A percentile compares a stretch with the other conserved stretches of the same genome.
These are phyloP conservation scores for Rambutsinella grinnellia DNA, from an alignment of 2,888 invertebrate genomes.

Conservation along the genomic window DNA sequence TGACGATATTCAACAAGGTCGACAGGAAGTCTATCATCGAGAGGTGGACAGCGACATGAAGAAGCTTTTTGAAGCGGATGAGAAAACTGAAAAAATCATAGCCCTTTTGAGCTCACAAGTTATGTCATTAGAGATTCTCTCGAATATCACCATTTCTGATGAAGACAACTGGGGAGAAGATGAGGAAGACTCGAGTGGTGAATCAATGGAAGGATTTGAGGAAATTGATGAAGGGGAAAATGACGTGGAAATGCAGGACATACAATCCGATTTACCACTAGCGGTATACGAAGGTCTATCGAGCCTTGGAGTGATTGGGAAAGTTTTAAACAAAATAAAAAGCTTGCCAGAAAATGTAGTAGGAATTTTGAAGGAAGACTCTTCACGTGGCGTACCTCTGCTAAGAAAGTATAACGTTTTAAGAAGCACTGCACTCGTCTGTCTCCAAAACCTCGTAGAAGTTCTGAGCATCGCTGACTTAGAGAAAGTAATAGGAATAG, in stretches of 20 bases:
- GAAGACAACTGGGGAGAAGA: constrained; percentile 72
- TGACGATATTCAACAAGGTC: constrained; percentile 28
- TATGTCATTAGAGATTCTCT: constrained; percentile 77
- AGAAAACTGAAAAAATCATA: constrained; percentile 62
- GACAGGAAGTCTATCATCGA: constrained; percentile 63
- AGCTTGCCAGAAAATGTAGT: constrained; percentile 73
- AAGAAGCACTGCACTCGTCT: constrained; percentile 77
- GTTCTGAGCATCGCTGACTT: constrained; percentile 75
- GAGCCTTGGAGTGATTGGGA: constrained; percentile 74
- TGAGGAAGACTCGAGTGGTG: constrained; percentile 68
- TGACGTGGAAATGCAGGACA: constrained; percentile 49
- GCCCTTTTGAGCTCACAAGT: constrained; percentile 78
- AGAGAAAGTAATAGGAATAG: constrained; percentile 73
- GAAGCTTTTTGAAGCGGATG: constrained; percentile 59
- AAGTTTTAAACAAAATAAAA: constrained; percentile 74
- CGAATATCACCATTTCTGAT: constrained; percentile 79
- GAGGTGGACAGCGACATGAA: constrained; percentile 69
- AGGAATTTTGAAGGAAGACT: constrained; percentile 43
- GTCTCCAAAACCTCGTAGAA: constrained; percentile 79
- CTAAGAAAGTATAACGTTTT: constrained; percentile 69
- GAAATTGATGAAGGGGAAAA: constrained; percentile 27
- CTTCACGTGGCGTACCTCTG: constrained; percentile 29
- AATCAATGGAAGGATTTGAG: constrained; percentile 61
- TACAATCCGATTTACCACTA: constrained; percentile 20
- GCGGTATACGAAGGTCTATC: constrained; percentile 73